These are phyloP conservation scores for Morbakka virulenta DNA, from an alignment of 30 jellyfish, hydroid and myxozoan species.

Conservation along the genomic window DNA sequence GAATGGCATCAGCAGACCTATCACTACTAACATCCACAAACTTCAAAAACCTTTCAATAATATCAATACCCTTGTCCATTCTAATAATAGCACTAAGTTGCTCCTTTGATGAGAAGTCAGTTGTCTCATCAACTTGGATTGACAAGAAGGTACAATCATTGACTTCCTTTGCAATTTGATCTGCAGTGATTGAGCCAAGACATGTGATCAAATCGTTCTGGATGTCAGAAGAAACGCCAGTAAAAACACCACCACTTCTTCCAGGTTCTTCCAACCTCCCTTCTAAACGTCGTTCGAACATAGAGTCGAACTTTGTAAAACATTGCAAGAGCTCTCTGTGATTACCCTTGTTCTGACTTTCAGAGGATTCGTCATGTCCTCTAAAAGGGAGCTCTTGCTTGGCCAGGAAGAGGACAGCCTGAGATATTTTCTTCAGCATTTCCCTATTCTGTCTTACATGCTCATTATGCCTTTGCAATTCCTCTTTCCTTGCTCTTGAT, in stretches of 20 bases:
- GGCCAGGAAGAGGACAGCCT: slow-evolving; percentile 28
- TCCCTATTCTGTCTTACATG: slow-evolving; percentile 49
- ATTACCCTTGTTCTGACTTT: slow-evolving; percentile 30
- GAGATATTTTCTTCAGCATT: slow-evolving; percentile 8
- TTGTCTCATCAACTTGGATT: slow-evolving; percentile 46
- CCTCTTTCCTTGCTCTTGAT: slow-evolving; percentile 34
- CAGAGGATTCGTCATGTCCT: slow-evolving; percentile 48
- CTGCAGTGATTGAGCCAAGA: slow-evolving; percentile 5
- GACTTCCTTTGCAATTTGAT: slow-evolving; percentile 16
- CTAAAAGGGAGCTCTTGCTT: slow-evolving; percentile 33
- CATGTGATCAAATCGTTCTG: slow-evolving; percentile 40
- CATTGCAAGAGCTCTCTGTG: slow-evolving; percentile 23
- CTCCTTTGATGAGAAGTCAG: slow-evolving; percentile 46
- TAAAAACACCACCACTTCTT: not conserved
- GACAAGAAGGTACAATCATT: slow-evolving; percentile 5
- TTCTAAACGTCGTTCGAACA: slow-evolving; percentile 39
- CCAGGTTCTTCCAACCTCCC: slow-evolving; percentile 20
- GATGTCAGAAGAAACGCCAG: slow-evolving; percentile 54
- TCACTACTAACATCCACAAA: slow-evolving; percentile 6
- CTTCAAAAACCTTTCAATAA: slow-evolving; percentile 11
- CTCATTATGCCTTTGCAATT: slow-evolving; percentile 33
- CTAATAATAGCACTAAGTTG: slow-evolving; percentile 23
- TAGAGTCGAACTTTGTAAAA: slow-evolving; percentile 35
- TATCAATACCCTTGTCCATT: not conserved
- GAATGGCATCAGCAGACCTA: slow-evolving; percentile 18